phyloP scores from a whole-genome alignment of 2,888 invertebrate genomes.

The Caenorhabditis sinica region DNA sequence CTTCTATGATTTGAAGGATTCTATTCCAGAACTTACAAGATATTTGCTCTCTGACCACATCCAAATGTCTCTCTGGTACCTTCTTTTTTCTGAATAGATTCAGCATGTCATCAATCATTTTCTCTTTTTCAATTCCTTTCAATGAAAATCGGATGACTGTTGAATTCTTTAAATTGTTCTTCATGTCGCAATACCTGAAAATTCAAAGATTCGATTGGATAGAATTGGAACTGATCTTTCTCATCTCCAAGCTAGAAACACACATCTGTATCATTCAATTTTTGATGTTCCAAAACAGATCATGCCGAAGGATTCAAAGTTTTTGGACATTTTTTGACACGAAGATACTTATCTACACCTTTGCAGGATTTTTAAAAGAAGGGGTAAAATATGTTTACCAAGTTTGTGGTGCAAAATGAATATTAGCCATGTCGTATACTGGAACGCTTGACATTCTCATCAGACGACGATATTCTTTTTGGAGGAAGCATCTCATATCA shows the following conservation, averaged over 20 bases:
- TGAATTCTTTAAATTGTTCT: conserved; percentile 25
- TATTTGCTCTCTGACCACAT: conserved; percentile 28
- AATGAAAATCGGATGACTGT: conserved; percentile 37
- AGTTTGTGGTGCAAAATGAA: conserved; percentile 49
- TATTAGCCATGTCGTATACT: conserved; percentile 32
- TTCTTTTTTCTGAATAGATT: conserved; percentile 18
- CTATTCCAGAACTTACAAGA: not conserved
- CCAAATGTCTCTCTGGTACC: conserved; percentile 33
- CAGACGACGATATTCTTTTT: conserved; percentile 46
- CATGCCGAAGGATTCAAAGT: not conserved
- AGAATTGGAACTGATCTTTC: not conserved
- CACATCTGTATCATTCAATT: not conserved
- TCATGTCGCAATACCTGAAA: conserved; percentile 61
- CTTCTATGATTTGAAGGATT: too few relatives aligned
- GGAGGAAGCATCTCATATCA: conserved; percentile 37
- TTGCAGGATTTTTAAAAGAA: too few relatives aligned
- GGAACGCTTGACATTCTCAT: conserved; percentile 45
- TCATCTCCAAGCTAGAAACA: not conserved
- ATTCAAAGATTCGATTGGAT: not conserved
- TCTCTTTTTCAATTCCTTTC: conserved; percentile 3
- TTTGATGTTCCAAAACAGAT: not conserved
- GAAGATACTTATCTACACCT: conserved; percentile 16
- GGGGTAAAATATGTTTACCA: too few relatives aligned
- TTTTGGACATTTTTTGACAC: not conserved
- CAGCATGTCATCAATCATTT: conserved; percentile 44